These are phyloP conservation scores for Alectura lathami DNA, from an alignment of 2,113 vertebrate species.

Conservation along the genomic window DNA sequence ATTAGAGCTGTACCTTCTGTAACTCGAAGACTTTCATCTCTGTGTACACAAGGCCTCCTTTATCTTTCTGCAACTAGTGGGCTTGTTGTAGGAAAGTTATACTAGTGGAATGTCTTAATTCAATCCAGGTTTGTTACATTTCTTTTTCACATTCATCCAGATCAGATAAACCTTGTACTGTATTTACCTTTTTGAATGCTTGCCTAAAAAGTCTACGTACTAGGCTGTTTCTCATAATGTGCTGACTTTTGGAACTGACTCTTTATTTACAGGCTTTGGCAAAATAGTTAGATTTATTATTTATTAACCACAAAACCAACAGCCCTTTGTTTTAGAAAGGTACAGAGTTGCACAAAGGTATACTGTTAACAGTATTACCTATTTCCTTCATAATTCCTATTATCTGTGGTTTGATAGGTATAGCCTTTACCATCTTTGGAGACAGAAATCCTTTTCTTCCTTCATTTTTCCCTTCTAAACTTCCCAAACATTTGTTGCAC, in stretches of 20 bases:
- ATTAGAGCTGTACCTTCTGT: neutral
- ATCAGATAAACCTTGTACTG: conserved; percentile 29
- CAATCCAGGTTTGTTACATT: conserved; percentile 35
- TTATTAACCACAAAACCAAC: conserved; percentile 66
- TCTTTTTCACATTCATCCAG: conserved; percentile 24
- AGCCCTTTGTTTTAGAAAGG: neutral
- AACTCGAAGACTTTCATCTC: neutral
- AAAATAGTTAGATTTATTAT: conserved; percentile 64
- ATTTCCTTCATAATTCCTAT: neutral
- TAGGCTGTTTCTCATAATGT: conserved; percentile 16
- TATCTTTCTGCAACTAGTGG: neutral
- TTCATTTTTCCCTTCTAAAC: neutral
- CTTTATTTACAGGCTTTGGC: conserved; percentile 55
- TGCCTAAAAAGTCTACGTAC: conserved; percentile 4
- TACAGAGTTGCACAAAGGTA: neutral
- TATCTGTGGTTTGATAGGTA: neutral
- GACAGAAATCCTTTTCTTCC: neutral
- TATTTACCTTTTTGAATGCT: conserved; percentile 48
- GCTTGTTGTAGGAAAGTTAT: neutral
- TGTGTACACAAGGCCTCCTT: conserved; percentile 17
- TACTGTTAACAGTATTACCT: neutral
- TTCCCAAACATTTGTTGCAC: neutral
- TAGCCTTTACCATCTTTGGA: neutral
- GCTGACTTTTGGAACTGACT: conserved; percentile 41
- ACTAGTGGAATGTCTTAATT: conserved; percentile 47